Evolutionary conservation across 2,113 vertebrate genomes (phyloP).

Genomic region (Heterotis niloticus): DNA sequence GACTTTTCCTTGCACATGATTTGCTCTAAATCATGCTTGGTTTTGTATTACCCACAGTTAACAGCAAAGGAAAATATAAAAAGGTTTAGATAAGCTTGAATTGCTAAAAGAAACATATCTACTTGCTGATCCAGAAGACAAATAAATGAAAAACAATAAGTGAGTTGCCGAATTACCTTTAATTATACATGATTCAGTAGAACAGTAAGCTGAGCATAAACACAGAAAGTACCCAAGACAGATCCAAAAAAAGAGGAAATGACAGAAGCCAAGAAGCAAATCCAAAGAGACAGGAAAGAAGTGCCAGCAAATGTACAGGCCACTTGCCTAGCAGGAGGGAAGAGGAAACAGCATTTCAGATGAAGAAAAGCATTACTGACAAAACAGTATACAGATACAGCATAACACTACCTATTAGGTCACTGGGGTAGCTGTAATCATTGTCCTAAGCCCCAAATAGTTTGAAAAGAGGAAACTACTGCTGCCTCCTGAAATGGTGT

Average conservation of each 20-base stretch:
- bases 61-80: not conserved
- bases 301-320: constrained; percentile 44
- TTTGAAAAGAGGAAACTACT: no score
- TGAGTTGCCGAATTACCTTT: no score
- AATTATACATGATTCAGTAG: not conserved
- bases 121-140: not conserved
- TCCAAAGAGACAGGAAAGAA: constrained; percentile 62
- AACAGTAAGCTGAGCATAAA: not conserved
- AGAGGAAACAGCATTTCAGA: constrained; percentile 13
- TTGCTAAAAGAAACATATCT: not conserved
- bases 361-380: not conserved
- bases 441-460: not conserved
- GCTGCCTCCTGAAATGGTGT: no score
- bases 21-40: no score
- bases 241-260: constrained; percentile 65
- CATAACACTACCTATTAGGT: not conserved
- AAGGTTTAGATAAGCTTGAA: not conserved
- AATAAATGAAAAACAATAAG: not conserved
- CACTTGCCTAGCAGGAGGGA: constrained; percentile 49
- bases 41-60: no score
- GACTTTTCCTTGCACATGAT: no score
- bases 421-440: no score
- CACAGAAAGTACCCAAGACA: constrained; percentile 55
- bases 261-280: constrained; percentile 57
- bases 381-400: not conserved